A percentile compares a stretch with the other conserved stretches of the same genome.
These are phyloP conservation scores for Stictocephala bisonia DNA, from an alignment of 2,888 invertebrate genomes.

Conservation along the genomic window DNA sequence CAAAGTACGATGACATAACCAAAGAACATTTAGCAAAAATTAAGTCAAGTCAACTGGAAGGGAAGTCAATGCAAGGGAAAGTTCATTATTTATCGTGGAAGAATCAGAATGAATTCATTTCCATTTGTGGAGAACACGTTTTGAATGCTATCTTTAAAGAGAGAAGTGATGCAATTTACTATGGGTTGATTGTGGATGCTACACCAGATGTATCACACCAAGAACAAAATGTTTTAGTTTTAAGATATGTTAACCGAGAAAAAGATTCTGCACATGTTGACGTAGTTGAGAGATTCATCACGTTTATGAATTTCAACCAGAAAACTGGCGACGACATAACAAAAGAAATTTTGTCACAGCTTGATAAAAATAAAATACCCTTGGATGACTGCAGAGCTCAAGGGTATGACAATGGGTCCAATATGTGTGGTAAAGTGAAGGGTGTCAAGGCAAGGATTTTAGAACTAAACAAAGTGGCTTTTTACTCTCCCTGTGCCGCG, in stretches of 20 bases:
- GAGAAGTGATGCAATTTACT: slow-evolving; percentile 34
- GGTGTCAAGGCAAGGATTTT: slow-evolving; percentile 26
- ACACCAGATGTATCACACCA: slow-evolving; percentile 34
- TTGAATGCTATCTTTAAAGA: slow-evolving; percentile 30
- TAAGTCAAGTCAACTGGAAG: slow-evolving; percentile 14
- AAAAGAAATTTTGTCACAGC: not conserved
- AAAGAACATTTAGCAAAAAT: slow-evolving; percentile 12
- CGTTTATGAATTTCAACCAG: slow-evolving; percentile 35
- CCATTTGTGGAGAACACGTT: slow-evolving; percentile 35
- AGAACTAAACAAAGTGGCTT: slow-evolving; percentile 29
- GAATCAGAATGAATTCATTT: slow-evolving; percentile 45
- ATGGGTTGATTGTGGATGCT: slow-evolving; percentile 30
- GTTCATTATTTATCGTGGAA: slow-evolving; percentile 41
- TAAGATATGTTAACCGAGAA: slow-evolving; percentile 27
- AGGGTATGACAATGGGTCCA: slow-evolving; percentile 18
- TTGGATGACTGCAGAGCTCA: slow-evolving; percentile 30
- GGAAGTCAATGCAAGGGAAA: slow-evolving; percentile 14
- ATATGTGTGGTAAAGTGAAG: slow-evolving; percentile 41
- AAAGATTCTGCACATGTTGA: slow-evolving; percentile 7
- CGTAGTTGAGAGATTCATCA: slow-evolving; percentile 21
- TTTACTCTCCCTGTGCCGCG: slow-evolving; percentile 39
- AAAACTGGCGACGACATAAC: slow-evolving; percentile 33
- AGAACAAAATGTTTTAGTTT: slow-evolving; percentile 42
- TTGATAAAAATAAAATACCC: slow-evolving; percentile 20
- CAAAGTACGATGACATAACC: not conserved